phyloP scores from a whole-genome alignment of 1,140 invertebrate genomes.

The Apocrypta bakeri region DNA sequence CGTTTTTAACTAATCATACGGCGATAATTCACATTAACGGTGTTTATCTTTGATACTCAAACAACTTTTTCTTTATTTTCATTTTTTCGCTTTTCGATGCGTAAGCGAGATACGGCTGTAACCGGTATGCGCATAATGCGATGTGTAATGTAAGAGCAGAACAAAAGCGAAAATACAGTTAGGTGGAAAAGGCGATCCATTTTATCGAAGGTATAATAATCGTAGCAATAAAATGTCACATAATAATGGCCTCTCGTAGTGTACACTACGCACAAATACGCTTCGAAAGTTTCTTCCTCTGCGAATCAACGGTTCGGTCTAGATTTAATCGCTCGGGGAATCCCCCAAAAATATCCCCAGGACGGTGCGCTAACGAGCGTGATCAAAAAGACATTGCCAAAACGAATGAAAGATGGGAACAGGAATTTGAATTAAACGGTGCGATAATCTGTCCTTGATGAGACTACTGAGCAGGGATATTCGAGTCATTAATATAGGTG shows the following conservation, averaged over 20 bases:
- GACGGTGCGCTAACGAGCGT: neutral
- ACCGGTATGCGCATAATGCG: neutral
- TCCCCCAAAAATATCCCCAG: neutral
- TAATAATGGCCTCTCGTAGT: neutral
- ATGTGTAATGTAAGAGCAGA: no score
- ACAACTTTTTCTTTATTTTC: neutral
- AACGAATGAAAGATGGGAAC: neutral
- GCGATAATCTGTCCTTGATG: neutral
- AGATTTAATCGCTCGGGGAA: neutral
- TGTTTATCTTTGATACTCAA: neutral
- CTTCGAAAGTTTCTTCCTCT: no score
- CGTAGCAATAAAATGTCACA: no score
- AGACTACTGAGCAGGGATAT: no score
- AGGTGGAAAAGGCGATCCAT: neutral
- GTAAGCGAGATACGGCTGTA: neutral
- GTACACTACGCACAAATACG: no score
- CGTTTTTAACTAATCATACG: neutral
- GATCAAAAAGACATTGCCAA: constrained; percentile 10
- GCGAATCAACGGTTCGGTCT: neutral
- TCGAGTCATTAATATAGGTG: neutral
- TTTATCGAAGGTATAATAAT: neutral
- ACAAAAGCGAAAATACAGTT: neutral
- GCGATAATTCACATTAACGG: neutral
- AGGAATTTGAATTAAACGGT: neutral
- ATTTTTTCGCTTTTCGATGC: neutral